A percentile compares a stretch with the other conserved stretches of the same genome.
phyloP scores from a whole-genome alignment of 2,113 vertebrate species.

The Camelus bactrianus region DNA sequence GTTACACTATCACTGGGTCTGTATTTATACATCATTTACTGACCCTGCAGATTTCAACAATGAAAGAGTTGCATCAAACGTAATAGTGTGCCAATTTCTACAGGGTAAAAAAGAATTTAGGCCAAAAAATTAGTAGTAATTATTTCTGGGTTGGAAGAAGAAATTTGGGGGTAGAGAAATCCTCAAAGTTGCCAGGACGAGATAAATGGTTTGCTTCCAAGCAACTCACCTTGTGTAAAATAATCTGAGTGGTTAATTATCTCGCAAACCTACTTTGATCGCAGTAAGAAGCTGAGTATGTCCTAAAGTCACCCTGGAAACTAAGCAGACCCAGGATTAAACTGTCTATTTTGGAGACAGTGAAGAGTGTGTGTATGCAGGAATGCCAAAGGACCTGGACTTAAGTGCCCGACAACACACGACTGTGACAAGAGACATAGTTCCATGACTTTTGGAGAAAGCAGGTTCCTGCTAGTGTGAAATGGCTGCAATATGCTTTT shows the following conservation, averaged over 20 bases:
- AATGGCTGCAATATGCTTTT: not conserved
- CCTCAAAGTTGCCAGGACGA: not conserved
- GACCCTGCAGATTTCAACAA: not conserved
- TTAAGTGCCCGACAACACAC: not conserved
- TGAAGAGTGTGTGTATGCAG: not conserved
- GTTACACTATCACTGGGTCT: not conserved
- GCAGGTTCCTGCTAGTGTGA: not conserved
- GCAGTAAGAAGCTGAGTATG: not conserved
- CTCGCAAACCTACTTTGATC: constrained; percentile 39
- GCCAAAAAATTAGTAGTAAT: not conserved
- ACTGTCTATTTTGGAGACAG: not conserved
- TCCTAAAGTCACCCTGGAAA: not conserved
- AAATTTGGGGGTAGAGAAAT: not conserved
- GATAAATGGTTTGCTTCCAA: not conserved
- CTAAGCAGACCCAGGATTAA: not conserved
- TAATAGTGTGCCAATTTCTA: not conserved
- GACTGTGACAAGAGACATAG: not conserved
- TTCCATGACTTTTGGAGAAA: not conserved
- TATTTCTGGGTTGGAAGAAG: constrained; percentile 4
- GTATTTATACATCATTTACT: not conserved
- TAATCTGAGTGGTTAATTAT: constrained; percentile 35
- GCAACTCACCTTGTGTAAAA: not conserved
- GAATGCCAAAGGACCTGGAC: not conserved
- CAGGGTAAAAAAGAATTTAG: not conserved
- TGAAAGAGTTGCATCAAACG: not conserved